Base-by-base conservation (phyloP, 2,113 vertebrate genomes). In the Scolopax mira region DNA sequence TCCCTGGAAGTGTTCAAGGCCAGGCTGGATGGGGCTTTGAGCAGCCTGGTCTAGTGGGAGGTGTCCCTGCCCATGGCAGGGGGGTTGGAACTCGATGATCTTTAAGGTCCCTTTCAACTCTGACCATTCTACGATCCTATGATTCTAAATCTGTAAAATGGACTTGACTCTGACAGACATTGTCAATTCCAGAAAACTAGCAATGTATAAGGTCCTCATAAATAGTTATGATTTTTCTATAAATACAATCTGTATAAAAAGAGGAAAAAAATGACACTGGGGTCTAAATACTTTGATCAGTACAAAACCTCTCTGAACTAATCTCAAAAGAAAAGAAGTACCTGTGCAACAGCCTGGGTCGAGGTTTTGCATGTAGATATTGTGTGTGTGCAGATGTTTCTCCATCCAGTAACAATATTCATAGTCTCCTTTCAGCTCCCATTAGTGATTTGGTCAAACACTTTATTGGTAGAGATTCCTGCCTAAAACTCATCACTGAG, bases 321-420 rank as follows among this genome's bases (percentile, higher is more conserved):
- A 49, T 54, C 28, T n/a, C 23, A 51, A 55, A 67, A 16, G 65
- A 60, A 84, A 52, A 55, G 27, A 67, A 70, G 8, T n/a, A 42
- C 27, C 25, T 4, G 2, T 35, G 58, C 58, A 54, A 35, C 7
- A 11, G 51, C 17, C 39, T 54, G 52, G 28, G 31, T 10, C 72
- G 51, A n/a, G 16, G 18, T n/a, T 77, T 69, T 80, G 58, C 64
- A 39, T 49, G 5, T 2, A 31, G 55, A 18, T 2, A 2, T 51
- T 5, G 6, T 23, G 55, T 17, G 55, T 0, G 0, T 62, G 23
- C 17, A 49, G 39, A 22, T 2, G 1, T 57, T 75, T 52, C 21
- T 86, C 58, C 28, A 19, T 22, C 14, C 55, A 77, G 35, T 12
- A 31, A 17, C 42, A 58, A 23, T 0, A 66, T 28, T 24, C 17